These are phyloP conservation scores for Illadopsis cleaveri DNA, from an alignment of 2,113 vertebrate genomes.

Conservation along the genomic window DNA sequence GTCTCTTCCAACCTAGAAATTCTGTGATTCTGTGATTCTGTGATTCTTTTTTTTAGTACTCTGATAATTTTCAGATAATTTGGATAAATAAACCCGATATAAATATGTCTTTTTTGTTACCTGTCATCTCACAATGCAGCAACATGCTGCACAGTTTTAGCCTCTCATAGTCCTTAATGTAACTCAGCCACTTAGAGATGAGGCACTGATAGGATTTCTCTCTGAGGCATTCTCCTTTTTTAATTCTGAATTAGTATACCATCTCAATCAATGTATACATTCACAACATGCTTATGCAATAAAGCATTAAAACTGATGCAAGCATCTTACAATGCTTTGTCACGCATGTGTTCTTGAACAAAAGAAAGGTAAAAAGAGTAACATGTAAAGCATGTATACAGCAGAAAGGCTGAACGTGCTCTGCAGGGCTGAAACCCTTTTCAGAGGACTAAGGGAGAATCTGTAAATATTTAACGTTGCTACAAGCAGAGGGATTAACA, in stretches of 20 bases:
- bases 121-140: neutral
- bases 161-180: neutral
- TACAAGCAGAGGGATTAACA: conserved; percentile 45
- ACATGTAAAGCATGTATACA: neutral
- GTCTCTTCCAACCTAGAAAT: too few relatives aligned
- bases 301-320: neutral
- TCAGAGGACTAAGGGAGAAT: conserved; percentile 27
- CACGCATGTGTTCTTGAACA: neutral
- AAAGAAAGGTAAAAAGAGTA: neutral
- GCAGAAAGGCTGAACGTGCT: neutral
- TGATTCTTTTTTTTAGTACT: neutral
- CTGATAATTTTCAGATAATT: neutral
- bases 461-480: conserved; percentile 12
- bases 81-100: neutral
- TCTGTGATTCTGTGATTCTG: too few relatives aligned
- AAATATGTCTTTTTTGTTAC: neutral
- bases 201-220: neutral
- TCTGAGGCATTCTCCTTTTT: neutral
- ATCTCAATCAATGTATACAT: neutral
- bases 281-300: neutral
- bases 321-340: neutral
- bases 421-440: neutral
- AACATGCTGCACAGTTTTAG: neutral
- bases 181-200: neutral
- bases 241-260: neutral